Evolutionary conservation across 1,140 invertebrate species (phyloP).

Genomic region (Penaeus indicus): DNA sequence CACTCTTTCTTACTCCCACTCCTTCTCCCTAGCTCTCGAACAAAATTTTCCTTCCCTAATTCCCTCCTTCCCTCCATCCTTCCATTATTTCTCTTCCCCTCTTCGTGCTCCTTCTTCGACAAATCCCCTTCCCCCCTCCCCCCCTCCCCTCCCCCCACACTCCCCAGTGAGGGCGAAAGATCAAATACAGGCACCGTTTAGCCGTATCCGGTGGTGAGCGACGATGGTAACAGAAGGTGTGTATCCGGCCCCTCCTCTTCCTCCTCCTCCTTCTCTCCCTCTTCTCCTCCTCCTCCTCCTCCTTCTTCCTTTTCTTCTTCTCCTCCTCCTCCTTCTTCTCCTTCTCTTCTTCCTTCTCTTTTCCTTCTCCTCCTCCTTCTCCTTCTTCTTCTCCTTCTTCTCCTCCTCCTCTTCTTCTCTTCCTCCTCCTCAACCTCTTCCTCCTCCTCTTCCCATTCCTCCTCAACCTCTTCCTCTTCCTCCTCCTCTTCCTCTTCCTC

Average conservation of each 20-base stretch:
- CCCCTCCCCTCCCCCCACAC: neutral
- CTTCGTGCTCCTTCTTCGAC: too few species aligned
- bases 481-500: neutral
- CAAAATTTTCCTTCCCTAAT: too few species aligned
- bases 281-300: neutral
- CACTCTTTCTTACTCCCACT: too few species aligned
- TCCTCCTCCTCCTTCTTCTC: neutral
- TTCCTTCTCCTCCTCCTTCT: neutral
- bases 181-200: conserved; percentile 34
- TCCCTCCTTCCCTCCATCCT: too few species aligned
- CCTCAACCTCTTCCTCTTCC: neutral
- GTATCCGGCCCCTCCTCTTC: neutral
- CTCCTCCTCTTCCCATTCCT: neutral
- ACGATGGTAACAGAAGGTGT: too few species aligned
- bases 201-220: conserved; percentile 9
- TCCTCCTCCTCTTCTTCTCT: neutral
- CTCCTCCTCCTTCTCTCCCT: too few species aligned
- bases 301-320: neutral
- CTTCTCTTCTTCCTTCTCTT: neutral
- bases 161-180: neutral
- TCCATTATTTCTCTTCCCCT: too few species aligned
- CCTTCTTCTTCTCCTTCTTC: neutral
- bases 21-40: too few species aligned
- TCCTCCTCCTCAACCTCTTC: neutral
- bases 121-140: too few species aligned